These are phyloP conservation scores for Chitala chitala DNA, from an alignment of 2,113 vertebrate species.

Conservation along the genomic window DNA sequence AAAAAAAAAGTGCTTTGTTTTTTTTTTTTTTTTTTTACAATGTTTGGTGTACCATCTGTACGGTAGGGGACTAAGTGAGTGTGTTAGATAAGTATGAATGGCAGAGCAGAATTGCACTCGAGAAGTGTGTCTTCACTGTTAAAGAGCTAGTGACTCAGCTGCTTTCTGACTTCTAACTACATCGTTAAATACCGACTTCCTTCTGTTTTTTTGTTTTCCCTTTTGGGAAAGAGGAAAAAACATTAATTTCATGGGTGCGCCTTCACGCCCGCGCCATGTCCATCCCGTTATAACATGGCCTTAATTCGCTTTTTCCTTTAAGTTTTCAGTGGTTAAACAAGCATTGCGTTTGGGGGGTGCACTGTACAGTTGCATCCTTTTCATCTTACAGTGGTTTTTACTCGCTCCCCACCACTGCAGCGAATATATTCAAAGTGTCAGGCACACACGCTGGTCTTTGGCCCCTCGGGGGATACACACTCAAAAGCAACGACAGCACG, in stretches of 20 bases:
- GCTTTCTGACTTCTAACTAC: not conserved
- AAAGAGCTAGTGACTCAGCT: not conserved
- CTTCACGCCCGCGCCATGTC: no score
- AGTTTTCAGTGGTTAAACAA: no score
- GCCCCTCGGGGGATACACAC: no score
- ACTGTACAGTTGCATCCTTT: no score
- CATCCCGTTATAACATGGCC: no score
- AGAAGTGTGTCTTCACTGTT: not conserved
- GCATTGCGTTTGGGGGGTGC: no score
- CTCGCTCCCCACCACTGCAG: not conserved
- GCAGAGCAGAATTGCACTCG: not conserved
- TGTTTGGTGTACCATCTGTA: no score
- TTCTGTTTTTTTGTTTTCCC: not conserved
- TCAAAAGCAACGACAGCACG: not conserved
- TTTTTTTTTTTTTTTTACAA: not conserved
- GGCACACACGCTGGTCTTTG: no score
- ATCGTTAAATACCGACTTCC: not conserved
- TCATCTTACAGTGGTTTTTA: not conserved
- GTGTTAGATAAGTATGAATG: not conserved
- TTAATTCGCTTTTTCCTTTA: no score
- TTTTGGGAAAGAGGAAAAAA: conserved; percentile 11
- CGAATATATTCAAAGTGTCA: no score
- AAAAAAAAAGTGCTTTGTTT: no score
- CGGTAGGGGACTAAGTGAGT: no score
- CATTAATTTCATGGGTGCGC: not conserved